phyloP scores from a whole-genome alignment of 2,113 vertebrate species.

The Upupa epops region DNA sequence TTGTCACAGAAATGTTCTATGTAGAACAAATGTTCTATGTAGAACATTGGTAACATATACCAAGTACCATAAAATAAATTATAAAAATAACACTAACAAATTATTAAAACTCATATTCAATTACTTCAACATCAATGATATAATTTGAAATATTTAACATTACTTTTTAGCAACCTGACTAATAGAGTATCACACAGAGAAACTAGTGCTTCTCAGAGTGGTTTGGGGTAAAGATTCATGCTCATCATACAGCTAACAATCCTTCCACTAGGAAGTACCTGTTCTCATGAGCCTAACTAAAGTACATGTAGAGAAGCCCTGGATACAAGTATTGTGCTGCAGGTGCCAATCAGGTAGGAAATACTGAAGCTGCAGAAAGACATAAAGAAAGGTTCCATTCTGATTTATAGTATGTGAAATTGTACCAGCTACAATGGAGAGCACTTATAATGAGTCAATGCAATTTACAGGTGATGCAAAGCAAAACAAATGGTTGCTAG shows the following conservation, averaged over 20 bases:
- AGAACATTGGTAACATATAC: too few relatives aligned
- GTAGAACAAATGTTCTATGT: not conserved
- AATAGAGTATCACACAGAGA: not conserved
- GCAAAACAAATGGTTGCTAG: not conserved
- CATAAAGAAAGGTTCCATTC: not conserved
- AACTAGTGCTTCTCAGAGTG: not conserved
- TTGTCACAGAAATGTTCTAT: not conserved
- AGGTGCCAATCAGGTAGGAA: not conserved
- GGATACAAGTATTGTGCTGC: not conserved
- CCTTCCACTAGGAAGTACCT: not conserved
- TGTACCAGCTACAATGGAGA: not conserved
- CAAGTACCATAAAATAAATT: not conserved
- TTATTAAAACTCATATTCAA: not conserved
- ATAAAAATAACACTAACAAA: too few relatives aligned
- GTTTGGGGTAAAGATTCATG: not conserved
- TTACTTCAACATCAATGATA: not conserved
- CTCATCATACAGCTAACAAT: not conserved
- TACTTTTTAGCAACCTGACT: not conserved
- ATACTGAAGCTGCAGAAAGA: not conserved
- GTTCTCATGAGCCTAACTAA: not conserved
- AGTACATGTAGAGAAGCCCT: not conserved
- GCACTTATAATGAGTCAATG: not conserved
- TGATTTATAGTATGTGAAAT: not conserved
- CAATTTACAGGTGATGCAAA: not conserved
- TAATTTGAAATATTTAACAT: not conserved